phyloP scores from a whole-genome alignment of 2,113 vertebrate species.

The Puma concolor region DNA sequence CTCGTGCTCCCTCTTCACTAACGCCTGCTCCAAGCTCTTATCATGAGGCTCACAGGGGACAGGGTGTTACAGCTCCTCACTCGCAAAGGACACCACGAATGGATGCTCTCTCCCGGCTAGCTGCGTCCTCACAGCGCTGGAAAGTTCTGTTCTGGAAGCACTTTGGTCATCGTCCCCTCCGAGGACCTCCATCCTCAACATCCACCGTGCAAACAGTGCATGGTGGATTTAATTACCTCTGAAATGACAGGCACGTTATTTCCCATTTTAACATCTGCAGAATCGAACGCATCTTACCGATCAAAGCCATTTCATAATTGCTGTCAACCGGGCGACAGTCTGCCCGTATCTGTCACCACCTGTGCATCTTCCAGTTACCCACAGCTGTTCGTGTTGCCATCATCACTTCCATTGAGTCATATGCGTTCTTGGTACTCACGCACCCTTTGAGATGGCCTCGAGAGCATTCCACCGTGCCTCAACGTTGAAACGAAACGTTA shows the following conservation, averaged over 20 bases:
- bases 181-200: not conserved
- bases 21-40: not conserved
- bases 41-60: not conserved
- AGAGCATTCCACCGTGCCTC: not conserved
- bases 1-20: no score
- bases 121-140: not conserved
- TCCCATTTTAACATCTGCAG: not conserved
- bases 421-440: fast-evolving
- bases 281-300: not conserved
- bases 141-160: not conserved
- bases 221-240: not conserved
- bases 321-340: not conserved
- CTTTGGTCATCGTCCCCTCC: not conserved
- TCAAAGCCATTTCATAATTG: not conserved
- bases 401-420: not conserved
- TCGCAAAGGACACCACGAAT: no score
- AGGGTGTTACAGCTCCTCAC: no score
- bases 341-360: not conserved
- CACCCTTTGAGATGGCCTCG: not conserved
- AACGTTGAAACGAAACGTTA: not conserved
- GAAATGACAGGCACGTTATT: not conserved
- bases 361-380: not conserved
- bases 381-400: not conserved
- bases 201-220: not conserved
- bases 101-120: not conserved